Conservation (phyloP, 2,797 vertebrate genomes). For the Buphagus erythrorhynchus region DNA sequence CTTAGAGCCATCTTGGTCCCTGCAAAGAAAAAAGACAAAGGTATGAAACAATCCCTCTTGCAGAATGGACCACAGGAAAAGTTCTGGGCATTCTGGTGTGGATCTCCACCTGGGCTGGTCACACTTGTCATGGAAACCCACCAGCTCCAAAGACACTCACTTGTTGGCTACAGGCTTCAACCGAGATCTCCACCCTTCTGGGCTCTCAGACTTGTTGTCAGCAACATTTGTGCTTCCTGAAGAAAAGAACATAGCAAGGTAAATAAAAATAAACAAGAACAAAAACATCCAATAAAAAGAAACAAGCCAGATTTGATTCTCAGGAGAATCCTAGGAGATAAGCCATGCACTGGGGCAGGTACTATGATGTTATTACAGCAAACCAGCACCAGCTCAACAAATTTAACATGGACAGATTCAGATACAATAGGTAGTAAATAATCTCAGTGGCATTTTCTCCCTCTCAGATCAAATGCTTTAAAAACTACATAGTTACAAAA, state of each 20-base stretch:
- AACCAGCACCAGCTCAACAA: neutral
- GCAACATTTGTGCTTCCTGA: neutral
- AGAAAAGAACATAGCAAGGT: neutral
- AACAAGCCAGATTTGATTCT: neutral
- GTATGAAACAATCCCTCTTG: neutral
- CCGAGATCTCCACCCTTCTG: constrained; percentile 79
- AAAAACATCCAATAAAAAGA: neutral
- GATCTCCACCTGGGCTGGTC: neutral
- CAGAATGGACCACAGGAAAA: neutral
- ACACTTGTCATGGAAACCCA: neutral
- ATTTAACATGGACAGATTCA: neutral
- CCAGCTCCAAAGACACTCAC: constrained; percentile 53
- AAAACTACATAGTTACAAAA: neutral
- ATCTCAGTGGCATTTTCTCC: neutral
- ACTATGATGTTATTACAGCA: neutral
- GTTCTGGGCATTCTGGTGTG: neutral
- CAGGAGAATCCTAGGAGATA: neutral
- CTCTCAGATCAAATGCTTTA: neutral
- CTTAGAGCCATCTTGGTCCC: constrained; percentile 23
- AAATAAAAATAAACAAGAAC: neutral
- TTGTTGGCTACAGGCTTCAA: constrained; percentile 74
- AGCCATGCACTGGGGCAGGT: neutral
- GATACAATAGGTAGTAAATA: neutral
- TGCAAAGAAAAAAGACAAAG: constrained; percentile 28
- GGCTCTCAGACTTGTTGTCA: constrained; percentile 67